Percentiles rank a stretch among this genome's conserved stretches.
Evolutionary conservation across 2,797 vertebrate genomes (phyloP).

Genomic region (Chloroceryle inda): DNA sequence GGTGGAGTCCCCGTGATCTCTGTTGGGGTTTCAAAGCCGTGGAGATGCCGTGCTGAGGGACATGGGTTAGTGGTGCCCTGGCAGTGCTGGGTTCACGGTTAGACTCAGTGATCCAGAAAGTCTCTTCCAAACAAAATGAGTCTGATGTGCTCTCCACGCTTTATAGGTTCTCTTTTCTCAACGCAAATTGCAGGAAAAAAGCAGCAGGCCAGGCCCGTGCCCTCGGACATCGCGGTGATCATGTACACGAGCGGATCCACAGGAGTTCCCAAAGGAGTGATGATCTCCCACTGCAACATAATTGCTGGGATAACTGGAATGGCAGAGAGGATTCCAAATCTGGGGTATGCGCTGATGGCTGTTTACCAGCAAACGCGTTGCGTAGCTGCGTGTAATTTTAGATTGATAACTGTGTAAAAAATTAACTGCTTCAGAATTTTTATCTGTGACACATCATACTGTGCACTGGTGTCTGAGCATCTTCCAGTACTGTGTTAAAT

Average conservation of each 20-base stretch:
- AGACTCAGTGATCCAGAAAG: neutral
- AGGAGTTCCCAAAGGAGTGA: constrained; percentile 92
- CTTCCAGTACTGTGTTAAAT: neutral
- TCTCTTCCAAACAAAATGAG: neutral
- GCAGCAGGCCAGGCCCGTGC: constrained; percentile 78
- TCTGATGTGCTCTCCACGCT: neutral
- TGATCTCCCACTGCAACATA: constrained; percentile 96
- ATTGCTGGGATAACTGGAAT: constrained; percentile 93
- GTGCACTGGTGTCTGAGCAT: neutral
- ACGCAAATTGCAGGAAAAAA: constrained; percentile 77
- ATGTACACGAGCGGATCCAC: constrained; percentile 99
- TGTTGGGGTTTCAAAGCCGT: neutral
- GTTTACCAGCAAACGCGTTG: neutral
- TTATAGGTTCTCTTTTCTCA: neutral
- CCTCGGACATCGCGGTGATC: constrained; percentile 92
- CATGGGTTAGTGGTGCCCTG: neutral
- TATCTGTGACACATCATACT: neutral
- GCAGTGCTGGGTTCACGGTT: neutral
- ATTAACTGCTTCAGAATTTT: neutral
- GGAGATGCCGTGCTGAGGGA: neutral
- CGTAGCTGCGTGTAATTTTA: neutral
- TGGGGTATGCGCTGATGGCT: constrained; percentile 80
- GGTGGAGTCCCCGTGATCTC: neutral
- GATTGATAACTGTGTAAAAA: neutral
- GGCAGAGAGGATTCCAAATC: constrained; percentile 89